phyloP scores from a whole-genome alignment of 2,888 invertebrate species.

The Metallyticus violacea region DNA sequence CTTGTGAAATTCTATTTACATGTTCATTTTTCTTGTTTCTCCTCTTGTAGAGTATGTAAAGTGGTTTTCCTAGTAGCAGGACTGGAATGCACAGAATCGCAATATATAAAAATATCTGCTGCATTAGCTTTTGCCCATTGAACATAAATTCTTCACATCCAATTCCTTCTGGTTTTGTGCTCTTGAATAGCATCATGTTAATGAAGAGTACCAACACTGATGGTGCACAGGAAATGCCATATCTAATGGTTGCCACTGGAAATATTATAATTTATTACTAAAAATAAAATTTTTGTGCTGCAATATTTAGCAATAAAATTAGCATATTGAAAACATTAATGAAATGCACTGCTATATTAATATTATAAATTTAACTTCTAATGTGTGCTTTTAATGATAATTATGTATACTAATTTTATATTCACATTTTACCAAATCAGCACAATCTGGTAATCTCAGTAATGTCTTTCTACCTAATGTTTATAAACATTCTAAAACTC shows the following conservation, averaged over 20 bases:
- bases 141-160: slow-evolving; percentile 37
- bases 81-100: slow-evolving; percentile 53
- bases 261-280: too few species aligned
- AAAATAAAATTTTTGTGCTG: not conserved
- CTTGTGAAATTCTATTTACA: slow-evolving; percentile 7
- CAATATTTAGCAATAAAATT: not conserved
- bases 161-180: not conserved
- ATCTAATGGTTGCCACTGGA: not conserved
- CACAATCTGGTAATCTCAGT: too few species aligned
- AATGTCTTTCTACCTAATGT: too few species aligned
- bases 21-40: not conserved
- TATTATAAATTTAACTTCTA: too few species aligned
- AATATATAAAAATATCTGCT: slow-evolving; percentile 48
- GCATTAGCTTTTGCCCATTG: slow-evolving; percentile 45
- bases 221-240: slow-evolving; percentile 48
- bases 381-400: too few species aligned
- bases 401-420: too few species aligned
- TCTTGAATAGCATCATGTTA: slow-evolving; percentile 56
- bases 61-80: slow-evolving; percentile 55
- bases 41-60: slow-evolving; percentile 42
- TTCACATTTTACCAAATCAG: too few species aligned
- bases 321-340: too few species aligned
- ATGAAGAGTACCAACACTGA: slow-evolving; percentile 58
- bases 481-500: too few species aligned
- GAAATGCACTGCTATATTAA: too few species aligned